Conservation (phyloP, 2,888 invertebrate species). For the Myathropa florea region DNA sequence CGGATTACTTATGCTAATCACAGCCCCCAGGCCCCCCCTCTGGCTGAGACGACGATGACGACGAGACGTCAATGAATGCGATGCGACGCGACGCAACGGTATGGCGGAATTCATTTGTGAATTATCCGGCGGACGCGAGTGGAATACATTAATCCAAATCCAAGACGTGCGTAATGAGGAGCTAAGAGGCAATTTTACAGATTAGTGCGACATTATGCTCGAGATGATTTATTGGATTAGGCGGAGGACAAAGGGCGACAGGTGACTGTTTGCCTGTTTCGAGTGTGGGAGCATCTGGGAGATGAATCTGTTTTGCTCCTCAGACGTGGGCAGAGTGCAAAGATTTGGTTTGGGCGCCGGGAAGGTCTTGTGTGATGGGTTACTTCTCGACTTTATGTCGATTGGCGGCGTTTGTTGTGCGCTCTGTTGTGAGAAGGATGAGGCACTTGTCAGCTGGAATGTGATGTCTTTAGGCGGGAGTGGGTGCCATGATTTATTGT, state of each 20-base stretch:
- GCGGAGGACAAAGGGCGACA: background rate
- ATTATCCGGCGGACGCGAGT: constrained; percentile 58
- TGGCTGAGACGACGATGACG: background rate
- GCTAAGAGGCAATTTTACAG: constrained; percentile 44
- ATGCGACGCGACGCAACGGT: constrained; percentile 9
- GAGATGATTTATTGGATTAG: constrained; percentile 46
- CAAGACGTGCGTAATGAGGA: constrained; percentile 20
- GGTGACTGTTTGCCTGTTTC: background rate
- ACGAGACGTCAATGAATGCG: constrained; percentile 2
- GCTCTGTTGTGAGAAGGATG: too few relatives aligned
- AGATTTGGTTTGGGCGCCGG: background rate
- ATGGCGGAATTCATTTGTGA: constrained; percentile 55
- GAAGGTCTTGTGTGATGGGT: background rate
- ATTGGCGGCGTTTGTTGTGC: too few relatives aligned
- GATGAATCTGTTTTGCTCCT: background rate
- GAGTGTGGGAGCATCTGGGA: background rate
- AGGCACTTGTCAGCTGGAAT: too few relatives aligned
- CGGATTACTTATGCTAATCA: constrained; percentile 67
- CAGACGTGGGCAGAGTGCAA: background rate
- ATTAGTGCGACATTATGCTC: constrained; percentile 47
- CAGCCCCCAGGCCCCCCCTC: background rate
- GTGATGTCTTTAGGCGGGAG: too few relatives aligned
- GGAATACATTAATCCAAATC: constrained; percentile 62
- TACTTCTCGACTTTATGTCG: too few relatives aligned
- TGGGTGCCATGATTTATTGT: too few relatives aligned